A percentile compares a stretch with the other conserved stretches of the same genome.
phyloP scores from a whole-genome alignment of 2,888 invertebrate species.

The Apotomis betuletana region DNA sequence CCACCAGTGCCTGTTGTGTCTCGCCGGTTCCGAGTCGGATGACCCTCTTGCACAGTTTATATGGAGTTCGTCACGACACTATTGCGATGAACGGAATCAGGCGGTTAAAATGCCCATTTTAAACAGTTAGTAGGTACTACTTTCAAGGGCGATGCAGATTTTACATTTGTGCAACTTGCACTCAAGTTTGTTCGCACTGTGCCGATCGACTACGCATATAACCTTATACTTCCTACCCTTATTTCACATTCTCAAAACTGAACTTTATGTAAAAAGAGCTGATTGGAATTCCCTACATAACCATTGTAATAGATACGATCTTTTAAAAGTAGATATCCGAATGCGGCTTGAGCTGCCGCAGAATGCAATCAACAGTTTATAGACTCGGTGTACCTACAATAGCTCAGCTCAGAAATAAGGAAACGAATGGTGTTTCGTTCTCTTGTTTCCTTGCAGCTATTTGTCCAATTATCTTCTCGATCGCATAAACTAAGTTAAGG shows the following conservation, averaged over 20 bases:
- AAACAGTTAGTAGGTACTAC: too few species aligned
- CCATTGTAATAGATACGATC: constrained; percentile 4
- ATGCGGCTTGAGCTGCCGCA: constrained; percentile 38
- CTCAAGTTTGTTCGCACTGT: neutral
- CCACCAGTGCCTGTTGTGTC: too few species aligned
- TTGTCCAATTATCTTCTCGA: constrained; percentile 9
- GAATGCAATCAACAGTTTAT: constrained; percentile 47
- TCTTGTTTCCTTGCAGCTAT: constrained; percentile 16
- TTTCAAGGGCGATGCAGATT: neutral
- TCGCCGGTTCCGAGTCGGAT: too few species aligned
- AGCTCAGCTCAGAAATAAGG: constrained; percentile 37
- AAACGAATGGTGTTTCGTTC: constrained; percentile 28
- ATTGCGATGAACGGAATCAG: too few species aligned
- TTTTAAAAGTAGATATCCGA: neutral
- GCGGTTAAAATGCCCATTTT: too few species aligned
- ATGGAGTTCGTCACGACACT: too few species aligned
- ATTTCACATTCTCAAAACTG: neutral
- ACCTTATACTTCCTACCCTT: neutral
- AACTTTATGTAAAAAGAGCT: neutral
- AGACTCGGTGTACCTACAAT: constrained; percentile 41
- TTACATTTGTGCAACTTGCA: too few species aligned
- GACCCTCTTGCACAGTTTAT: too few species aligned
- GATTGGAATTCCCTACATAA: neutral
- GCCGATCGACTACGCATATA: neutral
- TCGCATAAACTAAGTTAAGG: neutral